Evolutionary conservation across 2,113 vertebrate species (phyloP).

Genomic region (Protobothrops flavoviridis): DNA sequence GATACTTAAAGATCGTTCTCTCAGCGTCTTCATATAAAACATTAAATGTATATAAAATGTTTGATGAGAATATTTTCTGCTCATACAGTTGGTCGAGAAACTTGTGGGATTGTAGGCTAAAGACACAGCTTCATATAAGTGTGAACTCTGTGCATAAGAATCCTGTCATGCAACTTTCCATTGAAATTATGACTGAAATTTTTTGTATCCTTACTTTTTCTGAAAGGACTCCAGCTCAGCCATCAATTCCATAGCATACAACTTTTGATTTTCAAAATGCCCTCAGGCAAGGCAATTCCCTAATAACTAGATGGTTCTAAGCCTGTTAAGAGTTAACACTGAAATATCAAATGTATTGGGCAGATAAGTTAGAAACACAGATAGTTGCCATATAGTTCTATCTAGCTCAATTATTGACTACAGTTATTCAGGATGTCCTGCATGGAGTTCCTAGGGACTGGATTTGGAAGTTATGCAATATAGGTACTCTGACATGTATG

Average conservation of each 20-base stretch:
- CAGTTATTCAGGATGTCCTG: neutral
- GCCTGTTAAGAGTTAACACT: neutral
- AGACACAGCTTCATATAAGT: neutral
- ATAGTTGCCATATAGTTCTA: neutral
- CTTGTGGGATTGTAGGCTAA: neutral
- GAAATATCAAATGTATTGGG: neutral
- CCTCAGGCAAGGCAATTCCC: neutral
- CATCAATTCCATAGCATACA: neutral
- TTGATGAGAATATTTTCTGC: neutral
- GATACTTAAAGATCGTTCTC: neutral
- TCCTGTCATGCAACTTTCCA: neutral
- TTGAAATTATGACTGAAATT: neutral
- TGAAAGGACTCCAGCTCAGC: neutral
- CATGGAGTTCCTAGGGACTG: neutral
- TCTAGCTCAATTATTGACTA: neutral
- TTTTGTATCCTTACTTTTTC: neutral
- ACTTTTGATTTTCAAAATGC: neutral
- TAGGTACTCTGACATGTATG: neutral
- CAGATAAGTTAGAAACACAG: neutral
- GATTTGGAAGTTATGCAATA: neutral
- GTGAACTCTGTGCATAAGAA: neutral
- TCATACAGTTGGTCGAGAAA: neutral
- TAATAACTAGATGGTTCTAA: neutral
- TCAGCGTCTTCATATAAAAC: neutral
- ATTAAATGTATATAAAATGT: too few species aligned